Conservation (phyloP, 2,888 invertebrate genomes). For the Tryphoninae sp. region DNA sequence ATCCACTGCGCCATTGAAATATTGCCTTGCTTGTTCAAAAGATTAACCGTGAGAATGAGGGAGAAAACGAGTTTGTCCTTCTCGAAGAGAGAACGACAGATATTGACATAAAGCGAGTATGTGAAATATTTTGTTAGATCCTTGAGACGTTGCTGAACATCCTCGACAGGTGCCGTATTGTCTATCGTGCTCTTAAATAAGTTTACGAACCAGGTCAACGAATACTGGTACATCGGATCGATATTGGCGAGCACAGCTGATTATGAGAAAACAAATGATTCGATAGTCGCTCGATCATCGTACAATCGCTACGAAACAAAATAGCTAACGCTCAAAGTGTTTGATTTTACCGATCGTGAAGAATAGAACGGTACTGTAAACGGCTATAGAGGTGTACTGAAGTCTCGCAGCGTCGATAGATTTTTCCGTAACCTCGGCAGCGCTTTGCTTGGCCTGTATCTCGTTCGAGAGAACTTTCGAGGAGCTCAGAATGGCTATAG, state of each 20-base stretch:
- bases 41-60: conserved; percentile 88
- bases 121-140: conserved; percentile 92
- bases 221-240: conserved; percentile 99
- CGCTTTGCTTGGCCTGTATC: conserved; percentile 94
- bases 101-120: conserved; percentile 94
- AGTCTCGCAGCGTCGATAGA: conserved; percentile 93
- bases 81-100: conserved; percentile 96
- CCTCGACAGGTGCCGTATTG: conserved; percentile 91
- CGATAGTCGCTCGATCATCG: conserved; percentile 1
- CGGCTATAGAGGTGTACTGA: conserved; percentile 94
- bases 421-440: conserved; percentile 93
- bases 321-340: conserved; percentile 1
- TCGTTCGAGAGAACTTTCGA: conserved; percentile 95
- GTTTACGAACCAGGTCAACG: conserved; percentile 96
- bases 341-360: conserved; percentile 89
- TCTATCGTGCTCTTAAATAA: conserved; percentile 93
- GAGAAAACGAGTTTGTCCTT: conserved; percentile 97
- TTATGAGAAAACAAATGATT: conserved; percentile 65
- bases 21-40: conserved; percentile 85
- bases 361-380: conserved; percentile 94
- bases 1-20: conserved; percentile 89
- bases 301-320: conserved; percentile 1
- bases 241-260: conserved; percentile 93
- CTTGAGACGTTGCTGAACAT: conserved; percentile 88
- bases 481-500: conserved; percentile 92